Percentiles rank a stretch among this genome's conserved stretches.
These are phyloP conservation scores for Xyrichtys novacula DNA, from an alignment of 2,797 vertebrate species.

Conservation along the genomic window DNA sequence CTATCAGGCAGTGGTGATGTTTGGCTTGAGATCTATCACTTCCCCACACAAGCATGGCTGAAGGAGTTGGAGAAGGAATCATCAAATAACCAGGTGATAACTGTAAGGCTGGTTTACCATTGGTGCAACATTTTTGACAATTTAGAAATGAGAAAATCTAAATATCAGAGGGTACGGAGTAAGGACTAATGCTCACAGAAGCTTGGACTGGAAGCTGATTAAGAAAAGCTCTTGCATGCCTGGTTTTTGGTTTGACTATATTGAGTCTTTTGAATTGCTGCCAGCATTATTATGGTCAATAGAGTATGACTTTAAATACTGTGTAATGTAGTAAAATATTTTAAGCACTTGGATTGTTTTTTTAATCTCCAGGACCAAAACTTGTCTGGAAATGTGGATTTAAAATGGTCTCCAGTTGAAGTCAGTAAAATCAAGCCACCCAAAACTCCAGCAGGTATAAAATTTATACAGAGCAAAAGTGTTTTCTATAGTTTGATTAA, in stretches of 20 bases:
- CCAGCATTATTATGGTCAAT: too few relatives aligned
- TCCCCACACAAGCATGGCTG: conserved; percentile 89
- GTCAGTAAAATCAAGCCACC: conserved; percentile 84
- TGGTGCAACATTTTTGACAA: too few relatives aligned
- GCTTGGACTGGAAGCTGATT: too few relatives aligned
- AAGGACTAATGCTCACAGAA: too few relatives aligned
- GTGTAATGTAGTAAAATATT: background rate
- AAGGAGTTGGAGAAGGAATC: conserved; percentile 79
- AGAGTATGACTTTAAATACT: too few relatives aligned
- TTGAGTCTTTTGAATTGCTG: too few relatives aligned
- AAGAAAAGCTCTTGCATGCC: too few relatives aligned
- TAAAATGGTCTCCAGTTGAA: conserved; percentile 77
- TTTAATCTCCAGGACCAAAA: conserved; percentile 52
- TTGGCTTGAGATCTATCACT: conserved; percentile 90
- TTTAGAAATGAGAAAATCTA: too few relatives aligned
- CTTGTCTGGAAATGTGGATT: conserved; percentile 44
- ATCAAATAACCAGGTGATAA: conserved; percentile 60
- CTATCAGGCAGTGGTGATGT: conserved; percentile 82
- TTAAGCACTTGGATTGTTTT: background rate
- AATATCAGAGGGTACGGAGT: too few relatives aligned
- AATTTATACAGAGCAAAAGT: background rate
- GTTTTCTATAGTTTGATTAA: background rate
- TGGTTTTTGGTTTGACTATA: background rate
- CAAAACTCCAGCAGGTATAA: conserved; percentile 81
- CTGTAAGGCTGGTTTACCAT: background rate